phyloP scores from a whole-genome alignment of 2,113 vertebrate genomes.

The Butorides virescens region DNA sequence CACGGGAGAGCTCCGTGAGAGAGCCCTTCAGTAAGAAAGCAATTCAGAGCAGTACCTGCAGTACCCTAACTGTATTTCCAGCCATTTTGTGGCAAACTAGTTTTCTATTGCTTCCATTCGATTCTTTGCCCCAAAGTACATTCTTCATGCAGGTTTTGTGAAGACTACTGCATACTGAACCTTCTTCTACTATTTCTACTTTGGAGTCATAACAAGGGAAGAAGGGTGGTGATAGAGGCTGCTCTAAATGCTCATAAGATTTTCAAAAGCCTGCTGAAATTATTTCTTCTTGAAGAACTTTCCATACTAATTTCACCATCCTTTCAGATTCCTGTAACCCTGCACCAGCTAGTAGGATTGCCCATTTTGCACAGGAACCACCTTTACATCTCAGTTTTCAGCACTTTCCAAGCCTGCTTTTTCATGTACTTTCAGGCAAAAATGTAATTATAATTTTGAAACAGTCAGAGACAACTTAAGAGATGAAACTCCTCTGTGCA shows the following conservation, averaged over 20 bases:
- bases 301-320: background rate
- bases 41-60: background rate
- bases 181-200: background rate
- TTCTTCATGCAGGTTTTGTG: background rate
- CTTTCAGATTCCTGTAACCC: background rate
- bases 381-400: background rate
- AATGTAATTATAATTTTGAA: background rate
- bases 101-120: background rate
- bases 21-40: background rate
- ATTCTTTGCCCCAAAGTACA: background rate
- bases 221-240: background rate
- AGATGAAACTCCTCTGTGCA: background rate
- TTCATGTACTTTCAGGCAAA: background rate
- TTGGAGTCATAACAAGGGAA: background rate
- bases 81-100: background rate
- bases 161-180: background rate
- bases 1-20: background rate
- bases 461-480: background rate
- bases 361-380: background rate
- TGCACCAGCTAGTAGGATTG: background rate
- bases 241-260: background rate
- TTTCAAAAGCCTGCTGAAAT: background rate
- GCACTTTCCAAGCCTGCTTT: background rate
- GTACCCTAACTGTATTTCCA: background rate
- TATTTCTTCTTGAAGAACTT: background rate